Conservation (phyloP, 2,113 vertebrate genomes). For the Synodontis membranacea region DNA sequence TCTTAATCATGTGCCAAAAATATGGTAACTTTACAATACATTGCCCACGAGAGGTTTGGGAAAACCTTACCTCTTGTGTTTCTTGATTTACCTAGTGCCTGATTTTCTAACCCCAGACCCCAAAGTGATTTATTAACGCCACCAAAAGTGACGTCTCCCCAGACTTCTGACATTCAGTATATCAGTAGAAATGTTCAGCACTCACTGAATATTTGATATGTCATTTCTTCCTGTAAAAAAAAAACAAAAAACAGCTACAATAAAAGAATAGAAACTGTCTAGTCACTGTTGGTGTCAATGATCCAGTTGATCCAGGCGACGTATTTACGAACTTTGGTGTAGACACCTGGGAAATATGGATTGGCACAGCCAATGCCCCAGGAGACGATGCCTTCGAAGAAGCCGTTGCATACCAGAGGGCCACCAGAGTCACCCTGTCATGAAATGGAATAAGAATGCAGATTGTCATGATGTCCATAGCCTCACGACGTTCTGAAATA, state of each 20-base stretch:
- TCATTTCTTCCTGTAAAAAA: not conserved
- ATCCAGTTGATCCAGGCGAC: slow-evolving; percentile 67
- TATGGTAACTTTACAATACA: not conserved
- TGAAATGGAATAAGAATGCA: slow-evolving; percentile 20
- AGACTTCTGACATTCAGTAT: not conserved
- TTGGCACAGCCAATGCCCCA: slow-evolving; percentile 77
- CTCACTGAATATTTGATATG: not conserved
- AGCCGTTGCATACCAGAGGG: slow-evolving; percentile 71
- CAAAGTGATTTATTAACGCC: not conserved
- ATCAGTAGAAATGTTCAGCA: too few species aligned
- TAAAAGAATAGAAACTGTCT: slow-evolving; percentile 5
- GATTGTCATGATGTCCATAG: not conserved
- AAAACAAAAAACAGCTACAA: too few species aligned
- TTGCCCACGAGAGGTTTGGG: not conserved
- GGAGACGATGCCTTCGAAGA: slow-evolving; percentile 76
- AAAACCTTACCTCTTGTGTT: not conserved
- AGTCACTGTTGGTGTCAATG: slow-evolving; percentile 43
- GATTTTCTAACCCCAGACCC: not conserved
- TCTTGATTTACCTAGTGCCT: not conserved
- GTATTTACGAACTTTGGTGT: slow-evolving; percentile 75
- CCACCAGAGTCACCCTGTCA: slow-evolving; percentile 79
- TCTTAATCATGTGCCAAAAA: not conserved
- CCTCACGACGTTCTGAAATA: not conserved
- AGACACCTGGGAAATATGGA: slow-evolving; percentile 73
- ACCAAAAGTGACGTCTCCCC: not conserved